Percentiles rank a stretch among this genome's conserved stretches.
Evolutionary conservation across 2,113 vertebrate species (phyloP).

Genomic region (Bos indicus): DNA sequence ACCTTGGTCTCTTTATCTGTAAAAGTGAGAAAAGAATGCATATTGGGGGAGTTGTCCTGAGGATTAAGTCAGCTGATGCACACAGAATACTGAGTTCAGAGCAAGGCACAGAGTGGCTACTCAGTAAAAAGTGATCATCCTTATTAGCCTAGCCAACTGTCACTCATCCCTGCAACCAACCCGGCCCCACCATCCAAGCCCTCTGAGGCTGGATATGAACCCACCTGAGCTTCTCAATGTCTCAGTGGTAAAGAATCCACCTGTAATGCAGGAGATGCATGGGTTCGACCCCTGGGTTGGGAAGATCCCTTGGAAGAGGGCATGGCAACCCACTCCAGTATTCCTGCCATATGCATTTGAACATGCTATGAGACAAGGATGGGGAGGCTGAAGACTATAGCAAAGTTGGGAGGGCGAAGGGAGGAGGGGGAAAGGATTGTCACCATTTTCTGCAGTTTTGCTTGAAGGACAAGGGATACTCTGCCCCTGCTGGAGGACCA

Average conservation of each 20-base stretch:
- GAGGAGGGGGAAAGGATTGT: background rate
- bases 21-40: background rate
- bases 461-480: background rate
- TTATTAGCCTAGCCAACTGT: background rate
- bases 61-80: background rate
- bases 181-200: background rate
- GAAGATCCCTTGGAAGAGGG: background rate
- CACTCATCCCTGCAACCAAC: background rate
- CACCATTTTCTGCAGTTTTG: background rate
- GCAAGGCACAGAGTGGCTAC: background rate
- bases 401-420: background rate
- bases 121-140: background rate
- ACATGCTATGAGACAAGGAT: fast-evolving
- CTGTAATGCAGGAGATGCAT: fast-evolving
- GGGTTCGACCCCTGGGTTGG: background rate
- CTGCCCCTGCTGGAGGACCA: background rate
- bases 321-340: background rate
- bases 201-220: background rate
- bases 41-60: background rate
- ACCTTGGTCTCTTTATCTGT: background rate
- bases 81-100: background rate
- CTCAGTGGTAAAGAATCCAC: background rate
- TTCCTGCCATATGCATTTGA: background rate
- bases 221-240: background rate
- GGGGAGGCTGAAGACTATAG: background rate